Evolutionary conservation across 2,888 invertebrate genomes (phyloP), one percentile per base, ranked within the genome.

Genomic region (Gisinianus flammeolus): DNA sequence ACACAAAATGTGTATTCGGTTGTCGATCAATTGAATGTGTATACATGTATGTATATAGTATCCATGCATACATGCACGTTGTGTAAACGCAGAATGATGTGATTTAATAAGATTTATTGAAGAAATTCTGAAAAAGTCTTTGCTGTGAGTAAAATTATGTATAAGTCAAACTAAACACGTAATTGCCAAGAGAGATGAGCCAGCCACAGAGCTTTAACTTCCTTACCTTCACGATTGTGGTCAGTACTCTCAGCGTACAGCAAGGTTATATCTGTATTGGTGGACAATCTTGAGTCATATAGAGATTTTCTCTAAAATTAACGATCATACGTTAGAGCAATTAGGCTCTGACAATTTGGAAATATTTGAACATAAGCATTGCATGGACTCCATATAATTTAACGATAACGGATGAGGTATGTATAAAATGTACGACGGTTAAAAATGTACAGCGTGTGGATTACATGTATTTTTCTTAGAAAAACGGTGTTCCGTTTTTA

Each of bases 81-180:
- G n/a, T n/a, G n/a, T n/a, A n/a, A n/a, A n/a, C n/a, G n/a, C n/a
- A n/a, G n/a, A n/a, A n/a, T n/a, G n/a, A n/a, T n/a, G n/a, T n/a
- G n/a, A n/a, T n/a, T n/a, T n/a, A n/a, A n/a, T n/a, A n/a, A n/a
- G n/a, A n/a, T n/a, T n/a, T n/a, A n/a, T n/a, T n/a, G n/a, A n/a
- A n/a, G n/a, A n/a, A n/a, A n/a, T n/a, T n/a, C n/a, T n/a, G n/a
- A n/a, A n/a, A n/a, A n/a, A n/a, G n/a, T n/a, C n/a, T n/a, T n/a
- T n/a, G n/a, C n/a, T n/a, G n/a, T n/a, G n/a, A n/a, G n/a, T n/a
- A n/a, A n/a, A n/a, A n/a, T n/a, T n/a, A n/a, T n/a, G n/a, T n/a
- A n/a, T n/a, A 86, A 88, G 90, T 58, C 88, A 91, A 75, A 91
- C 92, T 0, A 89, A 90, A 81, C 88, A 88, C 82, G 90, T 94